Base-by-base conservation (phyloP, 2,113 vertebrate genomes). In the Calonectris borealis region DNA sequence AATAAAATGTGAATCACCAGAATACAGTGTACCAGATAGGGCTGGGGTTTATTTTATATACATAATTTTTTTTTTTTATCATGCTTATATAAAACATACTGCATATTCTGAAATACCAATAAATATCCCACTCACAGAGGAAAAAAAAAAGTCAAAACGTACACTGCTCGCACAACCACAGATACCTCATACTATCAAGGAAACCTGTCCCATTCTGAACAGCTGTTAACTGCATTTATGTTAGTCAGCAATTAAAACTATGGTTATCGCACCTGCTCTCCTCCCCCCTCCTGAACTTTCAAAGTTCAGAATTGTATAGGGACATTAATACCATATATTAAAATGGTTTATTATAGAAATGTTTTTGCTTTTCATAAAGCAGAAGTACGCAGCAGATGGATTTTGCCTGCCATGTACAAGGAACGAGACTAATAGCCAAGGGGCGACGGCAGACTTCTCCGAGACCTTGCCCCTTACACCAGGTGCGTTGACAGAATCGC, bases 401-500 rank as follows among this genome's bases (percentile, higher is more conserved):
- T 92, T 77, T 79, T 91, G 72, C 88, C 91, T 90, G 77, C 65
- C 81, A 66, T 9, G n/a, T 51, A 73, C 46, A 78, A 66, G 80
- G 86, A 88, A 92, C 0, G 32, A 88, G 93, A 87, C 79, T 84
- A 86, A 94, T 36, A 93, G 93, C 89, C 83, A 64, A 96, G 93
- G 81, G 66, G 90, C 96, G 93, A 80, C 9, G 6, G 91, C 90
- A 96, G 93, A 88, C 92, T 94, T 93, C 90, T 66, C 48, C 0
- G 84, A 96, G 95, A 90, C 95, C 94, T 93, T 94, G 92, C 10
- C 86, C 95, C 72, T 77, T 72, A 78, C 61, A 88, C 94, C 96
- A 97, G 95, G 91, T 97, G 96, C 71, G 81, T 86, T 91, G 78
- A 93, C 87, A 94, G 90, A 94, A 96, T 76, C 10, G n/a, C 93